Percentiles rank a stretch among this genome's conserved stretches.
Conservation (phyloP, 2,113 vertebrate genomes). For the Vimba vimba region DNA sequence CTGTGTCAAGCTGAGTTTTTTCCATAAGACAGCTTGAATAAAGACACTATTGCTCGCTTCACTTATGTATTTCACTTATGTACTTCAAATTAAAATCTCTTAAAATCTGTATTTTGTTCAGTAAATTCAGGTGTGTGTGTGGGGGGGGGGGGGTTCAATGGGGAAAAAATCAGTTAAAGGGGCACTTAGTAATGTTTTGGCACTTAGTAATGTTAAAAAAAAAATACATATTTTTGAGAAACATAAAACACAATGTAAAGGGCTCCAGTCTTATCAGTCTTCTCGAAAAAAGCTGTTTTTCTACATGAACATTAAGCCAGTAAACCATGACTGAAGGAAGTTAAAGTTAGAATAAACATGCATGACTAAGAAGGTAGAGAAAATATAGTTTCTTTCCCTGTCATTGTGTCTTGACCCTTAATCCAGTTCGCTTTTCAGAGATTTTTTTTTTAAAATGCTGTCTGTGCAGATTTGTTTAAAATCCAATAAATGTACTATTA, state of each 20-base stretch:
- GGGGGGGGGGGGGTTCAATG: no score
- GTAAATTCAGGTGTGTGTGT: no score
- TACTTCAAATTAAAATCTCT: not conserved
- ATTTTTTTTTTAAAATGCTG: not conserved
- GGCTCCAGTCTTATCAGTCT: not conserved
- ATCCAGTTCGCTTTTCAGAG: not conserved
- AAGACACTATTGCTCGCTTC: not conserved
- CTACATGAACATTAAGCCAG: not conserved
- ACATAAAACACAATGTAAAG: not conserved
- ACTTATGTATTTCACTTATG: not conserved
- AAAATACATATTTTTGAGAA: not conserved
- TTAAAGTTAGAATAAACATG: not conserved
- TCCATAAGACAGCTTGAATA: slow-evolving; percentile 25
- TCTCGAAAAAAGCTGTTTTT: not conserved
- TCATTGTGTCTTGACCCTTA: not conserved
- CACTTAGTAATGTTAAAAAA: not conserved
- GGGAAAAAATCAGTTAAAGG: not conserved
- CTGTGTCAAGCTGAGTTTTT: slow-evolving; percentile 15
- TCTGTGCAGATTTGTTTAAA: not conserved
- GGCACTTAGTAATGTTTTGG: not conserved
- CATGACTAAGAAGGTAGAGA: not conserved
- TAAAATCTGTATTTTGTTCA: no score
- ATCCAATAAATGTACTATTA: slow-evolving; percentile 28
- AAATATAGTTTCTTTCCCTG: not conserved
- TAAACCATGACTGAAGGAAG: not conserved